These are phyloP conservation scores for Slavum lentiscoides DNA, from an alignment of 2,888 invertebrate species.

Conservation along the genomic window DNA sequence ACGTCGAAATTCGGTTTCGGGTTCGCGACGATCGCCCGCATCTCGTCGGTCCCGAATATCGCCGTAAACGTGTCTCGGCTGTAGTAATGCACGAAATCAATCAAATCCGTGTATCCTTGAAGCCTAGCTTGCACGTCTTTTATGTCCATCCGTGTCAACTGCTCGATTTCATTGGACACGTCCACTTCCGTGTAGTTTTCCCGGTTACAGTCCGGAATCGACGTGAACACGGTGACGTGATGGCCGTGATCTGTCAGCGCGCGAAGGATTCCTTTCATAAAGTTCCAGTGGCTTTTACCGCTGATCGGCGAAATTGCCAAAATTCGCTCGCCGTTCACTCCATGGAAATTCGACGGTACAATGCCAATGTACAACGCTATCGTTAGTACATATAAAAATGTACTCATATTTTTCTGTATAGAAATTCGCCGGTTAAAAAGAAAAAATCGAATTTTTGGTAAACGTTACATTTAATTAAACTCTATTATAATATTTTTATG, in stretches of 20 bases:
- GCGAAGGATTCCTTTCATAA: not conserved
- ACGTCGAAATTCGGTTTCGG: not conserved
- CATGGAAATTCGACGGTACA: no score
- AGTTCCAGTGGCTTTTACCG: constrained; percentile 25
- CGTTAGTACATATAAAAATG: not conserved
- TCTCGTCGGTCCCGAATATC: not conserved
- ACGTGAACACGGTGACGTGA: constrained; percentile 5
- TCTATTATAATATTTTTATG: no score
- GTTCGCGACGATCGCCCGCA: not conserved
- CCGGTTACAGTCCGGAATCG: not conserved
- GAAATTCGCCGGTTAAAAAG: no score
- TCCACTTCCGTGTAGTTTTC: constrained; percentile 26
- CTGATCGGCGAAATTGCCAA: not conserved
- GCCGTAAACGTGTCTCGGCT: not conserved
- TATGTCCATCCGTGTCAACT: not conserved
- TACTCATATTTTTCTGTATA: no score
- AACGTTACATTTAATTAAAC: no score
- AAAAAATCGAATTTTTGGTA: no score
- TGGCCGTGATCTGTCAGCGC: constrained; percentile 1
- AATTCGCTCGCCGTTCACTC: not conserved
- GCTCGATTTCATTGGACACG: not conserved
- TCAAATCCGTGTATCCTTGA: not conserved
- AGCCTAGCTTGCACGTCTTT: not conserved
- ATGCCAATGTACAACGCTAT: not conserved
- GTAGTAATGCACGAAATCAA: not conserved